Evolutionary conservation across 2,113 vertebrate species (phyloP).

Genomic region (Peucedramus taeniatus): DNA sequence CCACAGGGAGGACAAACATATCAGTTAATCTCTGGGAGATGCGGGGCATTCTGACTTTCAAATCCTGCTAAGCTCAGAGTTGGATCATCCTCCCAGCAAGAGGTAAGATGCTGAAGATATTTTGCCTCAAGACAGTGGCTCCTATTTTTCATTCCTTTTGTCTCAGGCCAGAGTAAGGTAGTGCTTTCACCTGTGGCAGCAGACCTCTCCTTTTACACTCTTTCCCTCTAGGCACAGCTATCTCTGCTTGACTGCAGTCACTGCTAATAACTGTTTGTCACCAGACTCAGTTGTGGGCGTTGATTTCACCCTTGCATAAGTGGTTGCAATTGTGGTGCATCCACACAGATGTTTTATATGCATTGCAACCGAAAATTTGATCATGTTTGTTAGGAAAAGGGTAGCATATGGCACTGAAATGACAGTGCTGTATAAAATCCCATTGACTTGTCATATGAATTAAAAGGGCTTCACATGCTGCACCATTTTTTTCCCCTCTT

Average conservation of each 20-base stretch:
- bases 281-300: neutral
- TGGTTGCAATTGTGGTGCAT: neutral
- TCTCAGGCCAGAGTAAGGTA: neutral
- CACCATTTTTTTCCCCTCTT: neutral
- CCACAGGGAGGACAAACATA: neutral
- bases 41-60: neutral
- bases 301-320: neutral
- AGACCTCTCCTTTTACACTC: neutral
- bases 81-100: neutral
- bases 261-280: neutral
- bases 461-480: neutral
- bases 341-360: neutral
- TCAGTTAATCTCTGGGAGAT: neutral
- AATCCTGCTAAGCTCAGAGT: neutral
- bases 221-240: neutral
- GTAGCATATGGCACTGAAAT: neutral
- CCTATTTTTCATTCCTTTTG: neutral
- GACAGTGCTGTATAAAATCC: neutral
- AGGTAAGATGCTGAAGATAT: neutral
- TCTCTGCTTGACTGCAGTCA: neutral
- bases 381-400: neutral
- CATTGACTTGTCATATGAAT: neutral
- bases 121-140: constrained; percentile 21
- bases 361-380: neutral
- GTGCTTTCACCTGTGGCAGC: neutral